phyloP scores from a whole-genome alignment of 2,888 invertebrate species.

The Melanostoma scalare region DNA sequence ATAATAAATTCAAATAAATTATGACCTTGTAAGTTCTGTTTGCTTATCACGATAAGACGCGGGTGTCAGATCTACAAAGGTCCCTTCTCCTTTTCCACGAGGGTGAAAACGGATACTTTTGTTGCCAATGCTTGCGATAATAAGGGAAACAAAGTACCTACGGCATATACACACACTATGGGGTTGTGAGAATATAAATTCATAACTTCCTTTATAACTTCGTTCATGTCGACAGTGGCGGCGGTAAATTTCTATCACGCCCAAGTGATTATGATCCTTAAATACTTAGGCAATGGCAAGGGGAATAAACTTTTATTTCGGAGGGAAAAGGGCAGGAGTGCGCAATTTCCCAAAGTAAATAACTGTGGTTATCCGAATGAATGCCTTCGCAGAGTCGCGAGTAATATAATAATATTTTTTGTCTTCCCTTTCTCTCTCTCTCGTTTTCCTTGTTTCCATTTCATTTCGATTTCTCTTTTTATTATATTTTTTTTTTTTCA shows the following conservation, averaged over 20 bases:
- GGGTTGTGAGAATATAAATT: slow-evolving; percentile 65
- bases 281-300: slow-evolving; percentile 48
- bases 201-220: slow-evolving; percentile 53
- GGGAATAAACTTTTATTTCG: slow-evolving; percentile 42
- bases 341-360: slow-evolving; percentile 72
- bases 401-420: slow-evolving; percentile 51
- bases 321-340: slow-evolving; percentile 19
- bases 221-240: slow-evolving; percentile 35
- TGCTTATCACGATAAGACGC: slow-evolving; percentile 63
- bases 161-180: background rate
- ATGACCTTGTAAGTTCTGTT: slow-evolving; percentile 71
- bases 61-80: slow-evolving; percentile 57
- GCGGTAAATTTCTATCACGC: slow-evolving; percentile 69
- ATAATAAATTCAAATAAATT: slow-evolving; percentile 56
- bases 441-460: slow-evolving; percentile 13
- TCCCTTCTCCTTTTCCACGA: background rate
- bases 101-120: slow-evolving; percentile 52
- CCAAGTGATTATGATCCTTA: slow-evolving; percentile 72
- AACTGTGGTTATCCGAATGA: slow-evolving; percentile 72
- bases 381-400: slow-evolving; percentile 66
- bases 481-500: slow-evolving; percentile 20
- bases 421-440: background rate
- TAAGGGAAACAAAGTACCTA: background rate
- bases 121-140: slow-evolving; percentile 31
- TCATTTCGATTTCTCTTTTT: slow-evolving; percentile 37